Evolutionary conservation across 2,113 vertebrate species (phyloP).

Genomic region (Cercopithecus mona): DNA sequence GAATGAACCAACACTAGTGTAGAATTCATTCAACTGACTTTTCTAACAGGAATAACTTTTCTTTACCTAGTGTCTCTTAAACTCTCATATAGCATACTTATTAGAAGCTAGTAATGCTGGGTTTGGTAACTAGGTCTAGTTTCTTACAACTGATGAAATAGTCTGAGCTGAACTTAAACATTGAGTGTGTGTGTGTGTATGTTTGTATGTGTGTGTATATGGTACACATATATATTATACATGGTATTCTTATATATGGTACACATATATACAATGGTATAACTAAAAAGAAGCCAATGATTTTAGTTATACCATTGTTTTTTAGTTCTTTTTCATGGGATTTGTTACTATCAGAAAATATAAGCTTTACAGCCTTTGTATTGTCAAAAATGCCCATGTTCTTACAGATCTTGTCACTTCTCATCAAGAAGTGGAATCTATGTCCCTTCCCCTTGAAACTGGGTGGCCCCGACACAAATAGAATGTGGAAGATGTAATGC

Average conservation of each 20-base stretch:
- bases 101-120: neutral
- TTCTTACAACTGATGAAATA: neutral
- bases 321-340: neutral
- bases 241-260: too few relatives aligned
- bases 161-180: neutral
- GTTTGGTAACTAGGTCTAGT: neutral
- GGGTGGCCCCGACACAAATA: neutral
- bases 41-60: neutral
- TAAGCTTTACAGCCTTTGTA: neutral
- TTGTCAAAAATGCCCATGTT: neutral
- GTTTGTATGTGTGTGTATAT: too few relatives aligned
- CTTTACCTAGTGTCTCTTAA: neutral
- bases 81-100: neutral
- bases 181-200: neutral
- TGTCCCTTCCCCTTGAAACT: neutral
- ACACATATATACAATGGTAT: neutral
- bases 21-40: neutral
- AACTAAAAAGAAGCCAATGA: neutral
- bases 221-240: too few relatives aligned
- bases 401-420: neutral
- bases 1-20: neutral
- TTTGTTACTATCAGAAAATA: neutral
- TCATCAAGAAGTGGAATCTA: neutral
- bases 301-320: neutral
- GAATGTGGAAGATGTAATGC: rapidly evolving